Percentiles rank a stretch among this genome's conserved stretches.
Evolutionary conservation across 2,888 invertebrate genomes (phyloP).

Genomic region (Euspilapteryx auroguttella): DNA sequence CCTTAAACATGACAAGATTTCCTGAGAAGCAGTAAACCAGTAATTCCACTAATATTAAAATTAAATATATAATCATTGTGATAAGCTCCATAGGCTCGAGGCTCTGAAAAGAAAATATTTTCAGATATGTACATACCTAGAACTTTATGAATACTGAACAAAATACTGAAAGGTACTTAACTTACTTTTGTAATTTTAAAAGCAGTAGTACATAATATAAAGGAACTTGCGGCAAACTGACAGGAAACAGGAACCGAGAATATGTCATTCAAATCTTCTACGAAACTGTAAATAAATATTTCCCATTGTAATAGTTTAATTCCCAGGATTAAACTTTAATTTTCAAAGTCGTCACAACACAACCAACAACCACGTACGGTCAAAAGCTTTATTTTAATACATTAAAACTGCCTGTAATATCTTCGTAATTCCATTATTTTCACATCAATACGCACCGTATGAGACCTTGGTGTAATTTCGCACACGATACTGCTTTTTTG

Average conservation of each 20-base stretch:
- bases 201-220: constrained; percentile 27
- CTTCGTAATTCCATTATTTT: too few species aligned
- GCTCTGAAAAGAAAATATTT: constrained; percentile 6
- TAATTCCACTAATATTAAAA: constrained; percentile 25
- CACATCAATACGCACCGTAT: constrained; percentile 15
- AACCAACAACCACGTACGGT: too few species aligned
- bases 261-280: constrained; percentile 15
- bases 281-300: constrained; percentile 11
- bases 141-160: too few species aligned
- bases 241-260: constrained; percentile 17
- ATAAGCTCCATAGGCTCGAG: constrained; percentile 12
- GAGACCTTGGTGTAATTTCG: constrained; percentile 17
- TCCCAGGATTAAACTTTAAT: too few species aligned
- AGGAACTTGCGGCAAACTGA: constrained; percentile 20
- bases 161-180: constrained; percentile 2
- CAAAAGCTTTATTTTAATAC: too few species aligned
- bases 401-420: too few species aligned
- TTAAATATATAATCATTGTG: constrained; percentile 22
- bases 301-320: too few species aligned
- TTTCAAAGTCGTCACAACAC: too few species aligned
- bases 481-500: constrained; percentile 10
- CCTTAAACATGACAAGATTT: constrained; percentile 27
- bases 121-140: too few species aligned
- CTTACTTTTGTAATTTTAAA: constrained; percentile 24
- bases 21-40: constrained; percentile 32